These are phyloP conservation scores for Papilio gigon DNA, from an alignment of 2,888 invertebrate species.

Conservation along the genomic window DNA sequence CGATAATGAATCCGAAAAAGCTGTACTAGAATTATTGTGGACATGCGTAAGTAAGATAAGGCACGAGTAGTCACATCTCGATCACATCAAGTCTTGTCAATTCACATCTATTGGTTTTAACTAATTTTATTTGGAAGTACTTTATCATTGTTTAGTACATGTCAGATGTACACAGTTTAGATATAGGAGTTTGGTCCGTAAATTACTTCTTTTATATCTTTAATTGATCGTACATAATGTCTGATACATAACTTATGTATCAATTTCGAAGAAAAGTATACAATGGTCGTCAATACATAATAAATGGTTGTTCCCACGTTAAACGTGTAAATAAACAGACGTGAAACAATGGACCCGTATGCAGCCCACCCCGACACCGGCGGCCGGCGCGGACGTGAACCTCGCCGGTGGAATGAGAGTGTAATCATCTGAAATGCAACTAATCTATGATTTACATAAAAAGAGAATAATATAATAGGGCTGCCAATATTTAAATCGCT, in stretches of 20 bases:
- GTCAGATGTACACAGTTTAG: too few species aligned
- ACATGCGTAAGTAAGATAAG: background rate
- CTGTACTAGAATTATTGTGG: background rate
- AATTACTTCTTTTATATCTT: background rate
- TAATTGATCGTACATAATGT: background rate
- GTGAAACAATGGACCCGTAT: conserved; percentile 78
- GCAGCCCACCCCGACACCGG: conserved; percentile 65
- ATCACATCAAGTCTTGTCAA: background rate
- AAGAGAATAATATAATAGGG: background rate
- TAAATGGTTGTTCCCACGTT: conserved; percentile 66
- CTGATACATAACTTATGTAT: background rate
- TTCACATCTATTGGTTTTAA: background rate
- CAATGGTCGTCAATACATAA: conserved; percentile 44
- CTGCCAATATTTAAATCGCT: background rate
- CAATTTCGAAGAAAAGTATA: conserved; percentile 40
- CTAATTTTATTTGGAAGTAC: background rate
- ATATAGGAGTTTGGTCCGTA: background rate
- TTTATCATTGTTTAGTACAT: background rate
- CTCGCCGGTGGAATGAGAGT: conserved; percentile 47
- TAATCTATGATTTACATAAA: conserved; percentile 7
- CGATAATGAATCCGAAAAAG: too few species aligned
- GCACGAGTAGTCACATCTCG: background rate
- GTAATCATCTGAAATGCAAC: conserved; percentile 18
- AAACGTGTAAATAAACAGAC: conserved; percentile 51
- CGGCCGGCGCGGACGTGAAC: conserved; percentile 58